These are phyloP conservation scores for Salvelinus sp. DNA, from an alignment of 2,113 vertebrate genomes.

Conservation along the genomic window DNA sequence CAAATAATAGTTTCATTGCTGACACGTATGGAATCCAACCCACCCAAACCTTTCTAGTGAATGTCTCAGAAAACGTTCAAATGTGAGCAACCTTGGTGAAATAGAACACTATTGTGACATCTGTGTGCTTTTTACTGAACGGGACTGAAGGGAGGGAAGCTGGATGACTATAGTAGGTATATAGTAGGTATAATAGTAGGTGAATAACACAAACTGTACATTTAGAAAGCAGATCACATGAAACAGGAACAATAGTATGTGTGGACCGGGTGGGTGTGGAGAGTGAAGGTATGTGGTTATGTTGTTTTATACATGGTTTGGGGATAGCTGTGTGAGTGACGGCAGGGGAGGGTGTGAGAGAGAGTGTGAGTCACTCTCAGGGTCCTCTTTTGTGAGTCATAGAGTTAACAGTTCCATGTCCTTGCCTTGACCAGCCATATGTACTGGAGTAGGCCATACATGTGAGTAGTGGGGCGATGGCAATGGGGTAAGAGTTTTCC, in stretches of 20 bases:
- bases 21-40: conserved; percentile 56
- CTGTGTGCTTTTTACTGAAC: conserved; percentile 31
- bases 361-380: conserved; percentile 49
- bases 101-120: conserved; percentile 50
- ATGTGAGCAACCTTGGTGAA: conserved; percentile 36
- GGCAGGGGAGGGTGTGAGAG: conserved; percentile 13
- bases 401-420: conserved; percentile 27
- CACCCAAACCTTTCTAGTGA: conserved; percentile 34
- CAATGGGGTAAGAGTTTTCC: background rate
- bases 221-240: background rate
- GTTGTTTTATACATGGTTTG: conserved; percentile 32
- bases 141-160: conserved; percentile 22
- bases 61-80: conserved; percentile 60
- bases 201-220: background rate
- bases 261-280: conserved; percentile 12
- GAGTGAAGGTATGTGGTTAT: conserved; percentile 28
- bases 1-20: conserved; percentile 51
- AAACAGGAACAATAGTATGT: background rate
- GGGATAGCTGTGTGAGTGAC: conserved; percentile 27
- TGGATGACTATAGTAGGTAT: conserved; percentile 25
- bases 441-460: conserved; percentile 20
- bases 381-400: conserved; percentile 40
- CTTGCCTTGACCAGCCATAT: conserved; percentile 26
- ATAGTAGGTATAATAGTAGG: conserved; percentile 1
- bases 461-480: conserved; percentile 27